phyloP scores from a whole-genome alignment of 2,113 vertebrate species.

The Chloebia gouldiae region DNA sequence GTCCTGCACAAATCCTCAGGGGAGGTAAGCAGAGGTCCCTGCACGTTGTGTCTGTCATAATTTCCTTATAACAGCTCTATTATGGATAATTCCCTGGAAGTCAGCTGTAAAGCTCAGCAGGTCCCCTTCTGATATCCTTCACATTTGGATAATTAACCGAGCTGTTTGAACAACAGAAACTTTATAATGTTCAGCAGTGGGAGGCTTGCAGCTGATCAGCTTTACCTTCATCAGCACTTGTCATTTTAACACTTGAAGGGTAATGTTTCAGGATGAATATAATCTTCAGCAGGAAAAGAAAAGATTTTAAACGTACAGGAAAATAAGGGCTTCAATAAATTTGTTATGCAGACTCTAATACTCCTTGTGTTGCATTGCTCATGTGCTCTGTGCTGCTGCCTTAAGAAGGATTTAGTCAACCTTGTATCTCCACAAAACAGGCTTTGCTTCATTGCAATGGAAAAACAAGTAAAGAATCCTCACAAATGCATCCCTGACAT shows the following conservation, averaged over 20 bases:
- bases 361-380: not conserved
- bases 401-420: constrained; percentile 41
- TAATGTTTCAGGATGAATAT: constrained; percentile 56
- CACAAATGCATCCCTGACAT: not conserved
- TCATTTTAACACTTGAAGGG: constrained; percentile 62
- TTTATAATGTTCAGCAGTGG: constrained; percentile 63
- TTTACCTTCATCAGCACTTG: constrained; percentile 55
- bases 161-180: constrained; percentile 67
- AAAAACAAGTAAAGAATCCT: constrained; percentile 7
- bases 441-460: constrained; percentile 7
- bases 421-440: constrained; percentile 21
- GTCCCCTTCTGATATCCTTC: constrained; percentile 50
- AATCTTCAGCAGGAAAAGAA: constrained; percentile 54
- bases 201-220: constrained; percentile 57
- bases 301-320: constrained; percentile 46
- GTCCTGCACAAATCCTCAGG: constrained; percentile 40
- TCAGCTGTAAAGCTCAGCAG: constrained; percentile 47
- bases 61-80: constrained; percentile 47
- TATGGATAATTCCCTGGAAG: constrained; percentile 56
- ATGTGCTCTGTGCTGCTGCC: constrained; percentile 17
- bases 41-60: constrained; percentile 13
- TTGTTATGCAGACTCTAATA: constrained; percentile 34
- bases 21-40: constrained; percentile 56
- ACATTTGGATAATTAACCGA: constrained; percentile 69
- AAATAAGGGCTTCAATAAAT: constrained; percentile 41